Evolutionary conservation across 2,797 vertebrate genomes (phyloP), one percentile per base, ranked within the genome.

Genomic region (Halcyon leucocephala): DNA sequence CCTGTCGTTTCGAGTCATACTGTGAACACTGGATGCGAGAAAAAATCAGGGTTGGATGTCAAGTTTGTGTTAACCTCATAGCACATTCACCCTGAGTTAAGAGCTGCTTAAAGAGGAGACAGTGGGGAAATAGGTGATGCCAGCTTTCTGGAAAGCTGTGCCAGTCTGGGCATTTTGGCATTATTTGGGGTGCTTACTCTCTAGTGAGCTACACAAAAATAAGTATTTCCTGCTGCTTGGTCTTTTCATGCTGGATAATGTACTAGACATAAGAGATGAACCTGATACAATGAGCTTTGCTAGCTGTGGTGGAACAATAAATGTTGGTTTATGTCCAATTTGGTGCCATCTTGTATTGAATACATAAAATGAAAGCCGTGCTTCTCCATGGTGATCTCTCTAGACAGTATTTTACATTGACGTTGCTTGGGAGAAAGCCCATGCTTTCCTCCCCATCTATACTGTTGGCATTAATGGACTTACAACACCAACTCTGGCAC

Each of bases 181-280:
- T 89, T 84, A 69, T 61, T 65, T 94, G 66, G 77, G 41, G 14
- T 94, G 44, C 46, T 94, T 42, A 41, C 49, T 76, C 61, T 90
- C 44, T 70, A 86, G 17, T 57, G 65, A 90, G 41, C 39, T 52
- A 74, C 44, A 82, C 31, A 82, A 85, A 93, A 71, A 77, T 25
- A 87, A 82, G 60, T 77, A 73, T 77, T 94, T 93, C 71, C 62
- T 79, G 67, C 81, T 92, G 51, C 51, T 62, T 2, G 0, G 42
- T 79, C 66, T 89, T 81, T 89, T 96, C 28, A 39, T 70, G 58
- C 51, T 66, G 81, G 35, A 39, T 87, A 82, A 92, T 48, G 51
- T 64, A 62, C 71, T 82, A 64, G 78, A 93, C 92, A 89, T 85
- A 82, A 76, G 69, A 93, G 81, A 82, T 71, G 48, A 81, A 93